These are phyloP conservation scores for Epinotia brunnichana DNA, from an alignment of 2,888 invertebrate species.

Conservation along the genomic window DNA sequence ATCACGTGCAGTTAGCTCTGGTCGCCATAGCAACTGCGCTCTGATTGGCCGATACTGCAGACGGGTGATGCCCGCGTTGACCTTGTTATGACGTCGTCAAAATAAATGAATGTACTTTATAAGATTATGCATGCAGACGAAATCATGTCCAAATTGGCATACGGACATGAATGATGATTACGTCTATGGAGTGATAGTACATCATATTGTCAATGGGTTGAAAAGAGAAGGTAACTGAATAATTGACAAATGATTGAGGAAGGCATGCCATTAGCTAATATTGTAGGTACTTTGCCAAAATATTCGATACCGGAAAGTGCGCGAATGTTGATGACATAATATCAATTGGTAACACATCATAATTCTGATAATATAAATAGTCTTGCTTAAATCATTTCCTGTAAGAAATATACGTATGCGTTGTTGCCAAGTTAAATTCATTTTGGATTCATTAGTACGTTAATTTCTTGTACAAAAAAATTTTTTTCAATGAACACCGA, in stretches of 20 bases:
- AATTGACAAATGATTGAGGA: constrained; percentile 30
- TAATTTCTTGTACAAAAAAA: too few relatives aligned
- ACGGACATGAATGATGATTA: constrained; percentile 22
- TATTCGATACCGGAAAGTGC: constrained; percentile 31
- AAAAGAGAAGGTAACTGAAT: constrained; percentile 23
- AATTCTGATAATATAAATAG: background rate
- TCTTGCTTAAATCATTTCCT: too few relatives aligned
- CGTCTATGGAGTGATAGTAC: constrained; percentile 16
- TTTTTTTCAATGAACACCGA: too few relatives aligned
- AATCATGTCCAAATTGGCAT: constrained; percentile 34
- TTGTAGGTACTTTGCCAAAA: constrained; percentile 23
- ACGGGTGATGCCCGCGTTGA: constrained; percentile 42
- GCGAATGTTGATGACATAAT: constrained; percentile 10
- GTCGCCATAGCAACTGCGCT: constrained; percentile 34
- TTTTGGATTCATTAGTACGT: too few relatives aligned
- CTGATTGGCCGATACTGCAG: constrained; percentile 48
- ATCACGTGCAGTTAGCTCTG: constrained; percentile 4
- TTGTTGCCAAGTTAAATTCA: too few relatives aligned
- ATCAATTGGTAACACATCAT: background rate
- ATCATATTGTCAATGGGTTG: constrained; percentile 19
- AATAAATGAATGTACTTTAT: constrained; percentile 4
- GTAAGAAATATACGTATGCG: too few relatives aligned
- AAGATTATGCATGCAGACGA: constrained; percentile 3
- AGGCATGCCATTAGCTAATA: constrained; percentile 19
- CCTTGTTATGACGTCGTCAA: constrained; percentile 45